phyloP scores from a whole-genome alignment of 2,797 vertebrate genomes.

The Lagodon rhomboides region DNA sequence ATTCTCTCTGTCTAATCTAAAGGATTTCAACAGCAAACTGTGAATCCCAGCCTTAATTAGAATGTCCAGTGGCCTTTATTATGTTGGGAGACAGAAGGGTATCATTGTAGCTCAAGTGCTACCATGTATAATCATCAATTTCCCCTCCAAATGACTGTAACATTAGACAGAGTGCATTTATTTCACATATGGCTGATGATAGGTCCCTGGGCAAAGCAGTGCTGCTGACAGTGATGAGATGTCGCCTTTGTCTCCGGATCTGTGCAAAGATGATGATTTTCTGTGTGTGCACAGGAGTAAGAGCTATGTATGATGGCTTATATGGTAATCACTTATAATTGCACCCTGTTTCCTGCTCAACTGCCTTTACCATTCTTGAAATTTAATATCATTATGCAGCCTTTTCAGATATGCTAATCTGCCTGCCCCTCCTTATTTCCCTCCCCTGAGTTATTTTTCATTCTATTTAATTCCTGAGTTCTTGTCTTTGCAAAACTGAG shows the following conservation, averaged over 20 bases:
- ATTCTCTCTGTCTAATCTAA: too few relatives aligned
- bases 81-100: background rate
- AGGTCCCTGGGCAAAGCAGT: slow-evolving; percentile 23
- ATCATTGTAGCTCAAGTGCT: slow-evolving; percentile 20
- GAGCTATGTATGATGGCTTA: slow-evolving; percentile 23
- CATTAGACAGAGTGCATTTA: slow-evolving; percentile 18
- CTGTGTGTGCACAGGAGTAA: background rate
- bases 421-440: background rate
- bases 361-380: slow-evolving; percentile 32
- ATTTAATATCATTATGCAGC: slow-evolving; percentile 49
- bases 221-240: slow-evolving; percentile 26
- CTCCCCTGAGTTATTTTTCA: slow-evolving; percentile 32
- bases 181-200: slow-evolving; percentile 28
- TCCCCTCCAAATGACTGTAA: slow-evolving; percentile 31
- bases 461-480: slow-evolving; percentile 37
- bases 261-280: slow-evolving; percentile 5
- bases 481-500: slow-evolving; percentile 35
- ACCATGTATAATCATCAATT: slow-evolving; percentile 34
- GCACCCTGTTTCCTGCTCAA: slow-evolving; percentile 35
- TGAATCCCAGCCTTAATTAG: slow-evolving; percentile 21
- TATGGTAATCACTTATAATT: slow-evolving; percentile 56
- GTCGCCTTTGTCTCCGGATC: slow-evolving; percentile 13
- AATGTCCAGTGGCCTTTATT: slow-evolving; percentile 26
- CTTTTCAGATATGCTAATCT: slow-evolving; percentile 61
- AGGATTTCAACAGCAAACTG: background rate